A percentile compares a stretch with the other conserved stretches of the same genome.
phyloP scores from a whole-genome alignment of 2,888 invertebrate genomes.

The Gastrophysa polygoni region DNA sequence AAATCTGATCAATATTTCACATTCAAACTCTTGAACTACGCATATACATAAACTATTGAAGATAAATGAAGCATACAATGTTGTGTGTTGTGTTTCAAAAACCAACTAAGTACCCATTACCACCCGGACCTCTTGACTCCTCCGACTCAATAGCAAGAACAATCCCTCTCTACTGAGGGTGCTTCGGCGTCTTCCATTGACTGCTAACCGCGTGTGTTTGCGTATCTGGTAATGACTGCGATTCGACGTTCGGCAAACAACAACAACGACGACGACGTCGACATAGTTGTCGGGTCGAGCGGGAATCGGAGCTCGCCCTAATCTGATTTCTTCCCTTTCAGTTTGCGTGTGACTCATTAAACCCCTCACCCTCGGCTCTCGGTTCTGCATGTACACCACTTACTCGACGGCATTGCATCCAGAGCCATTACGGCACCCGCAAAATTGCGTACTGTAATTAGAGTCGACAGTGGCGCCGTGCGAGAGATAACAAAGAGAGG shows the following conservation, averaged over 20 bases:
- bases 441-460: slow-evolving; percentile 57
- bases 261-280: slow-evolving; percentile 34
- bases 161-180: slow-evolving; percentile 17
- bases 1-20: no score
- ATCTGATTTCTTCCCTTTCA: slow-evolving; percentile 59
- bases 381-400: slow-evolving; percentile 49
- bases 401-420: slow-evolving; percentile 48
- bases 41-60: no score
- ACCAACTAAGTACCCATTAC: slow-evolving; percentile 10
- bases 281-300: slow-evolving; percentile 37
- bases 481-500: not conserved
- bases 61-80: no score
- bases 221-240: slow-evolving; percentile 51
- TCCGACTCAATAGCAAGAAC: slow-evolving; percentile 21
- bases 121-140: slow-evolving; percentile 26
- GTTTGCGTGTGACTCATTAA: slow-evolving; percentile 59
- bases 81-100: no score
- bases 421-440: slow-evolving; percentile 57
- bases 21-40: no score
- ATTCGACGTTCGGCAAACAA: slow-evolving; percentile 50
- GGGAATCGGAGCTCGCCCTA: slow-evolving; percentile 54
- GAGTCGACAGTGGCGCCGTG: slow-evolving; percentile 31
- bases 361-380: slow-evolving; percentile 51
- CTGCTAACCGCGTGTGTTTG: slow-evolving; percentile 49
- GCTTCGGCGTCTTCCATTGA: slow-evolving; percentile 40